These are phyloP conservation scores for Philaethria dido DNA, from an alignment of 2,888 invertebrate species.

Conservation along the genomic window DNA sequence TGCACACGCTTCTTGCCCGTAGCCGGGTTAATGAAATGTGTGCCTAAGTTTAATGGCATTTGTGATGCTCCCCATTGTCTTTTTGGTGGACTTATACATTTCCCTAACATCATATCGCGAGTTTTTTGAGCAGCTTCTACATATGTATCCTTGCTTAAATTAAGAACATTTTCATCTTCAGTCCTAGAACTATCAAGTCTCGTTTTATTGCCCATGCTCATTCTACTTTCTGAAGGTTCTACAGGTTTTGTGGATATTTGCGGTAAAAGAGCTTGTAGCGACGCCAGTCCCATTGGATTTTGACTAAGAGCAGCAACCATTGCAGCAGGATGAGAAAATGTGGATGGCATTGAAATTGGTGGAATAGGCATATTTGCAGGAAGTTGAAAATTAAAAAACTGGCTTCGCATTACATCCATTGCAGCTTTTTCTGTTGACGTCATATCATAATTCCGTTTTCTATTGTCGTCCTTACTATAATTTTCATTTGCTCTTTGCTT, in stretches of 20 bases:
- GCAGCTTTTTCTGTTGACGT: slow-evolving; percentile 68
- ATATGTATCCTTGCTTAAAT: slow-evolving; percentile 77
- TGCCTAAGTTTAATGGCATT: slow-evolving; percentile 92
- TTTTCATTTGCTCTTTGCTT: slow-evolving; percentile 79
- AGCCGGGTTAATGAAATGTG: slow-evolving; percentile 95
- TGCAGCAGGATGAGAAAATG: slow-evolving; percentile 85
- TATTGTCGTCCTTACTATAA: slow-evolving; percentile 68
- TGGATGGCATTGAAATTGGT: slow-evolving; percentile 79
- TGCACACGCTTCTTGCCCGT: slow-evolving; percentile 98
- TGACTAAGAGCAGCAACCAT: slow-evolving; percentile 86
- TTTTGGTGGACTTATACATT: slow-evolving; percentile 90
- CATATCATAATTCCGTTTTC: slow-evolving; percentile 75
- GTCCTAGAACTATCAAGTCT: slow-evolving; percentile 61
- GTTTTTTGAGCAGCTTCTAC: slow-evolving; percentile 67
- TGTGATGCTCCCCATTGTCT: slow-evolving; percentile 91
- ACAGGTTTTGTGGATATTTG: slow-evolving; percentile 83
- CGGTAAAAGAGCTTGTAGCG: slow-evolving; percentile 86
- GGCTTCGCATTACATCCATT: slow-evolving; percentile 86
- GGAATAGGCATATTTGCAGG: slow-evolving; percentile 85
- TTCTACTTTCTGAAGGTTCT: slow-evolving; percentile 72
- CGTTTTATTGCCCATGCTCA: slow-evolving; percentile 58
- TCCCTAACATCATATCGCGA: slow-evolving; percentile 82
- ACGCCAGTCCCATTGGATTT: slow-evolving; percentile 84
- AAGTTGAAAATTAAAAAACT: slow-evolving; percentile 85
- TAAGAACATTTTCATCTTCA: slow-evolving; percentile 75